Evolutionary conservation across 2,113 vertebrate species (phyloP), one percentile per base, ranked within the genome.

Genomic region (Megaceryle maxima): DNA sequence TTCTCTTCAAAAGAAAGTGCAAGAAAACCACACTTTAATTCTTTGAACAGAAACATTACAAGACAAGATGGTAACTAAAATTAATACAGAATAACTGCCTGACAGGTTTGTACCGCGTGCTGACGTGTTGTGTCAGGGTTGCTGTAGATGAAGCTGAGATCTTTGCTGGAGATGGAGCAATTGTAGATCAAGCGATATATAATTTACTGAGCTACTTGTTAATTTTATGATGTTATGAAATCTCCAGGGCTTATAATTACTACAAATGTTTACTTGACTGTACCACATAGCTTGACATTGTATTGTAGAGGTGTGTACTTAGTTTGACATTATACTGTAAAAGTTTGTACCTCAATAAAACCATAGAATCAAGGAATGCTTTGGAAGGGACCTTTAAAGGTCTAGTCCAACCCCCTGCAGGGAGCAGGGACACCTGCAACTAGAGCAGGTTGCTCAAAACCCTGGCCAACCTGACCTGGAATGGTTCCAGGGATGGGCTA

Each of bases 211-310:
- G 87, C 90, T 84, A 79, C 94, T 63, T 35, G 73, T 81, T 95
- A 95, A 95, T 96, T 92, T 95, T 53, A 9, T 5, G 48, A 73
- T 64, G 69, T 94, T 96, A 60, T 78, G 92, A 92, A 96, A 94
- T 96, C 91, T 92, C 92, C 91, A 93, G 94, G 93, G 95, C 75
- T 77, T 77, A 53, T 84, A 94, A 96, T 97, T n/a, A 48, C 60
- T 78, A 48, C 69, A 66, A 77, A 88, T 31, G 72, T 97, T 94
- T 86, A 26, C 48, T 91, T 95, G 88, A 80, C 26, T 93, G 83
- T 15, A 35, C 26, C 53, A 12, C 51, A 4, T 37, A 48, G 90
- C 87, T 77, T 85, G 92, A 68, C 80, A 5, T 87, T 59, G 25
- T 2, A 3, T 48, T 13, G 16, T 29, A 41, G 84, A 84, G 80